A percentile compares a stretch with the other conserved stretches of the same genome.
Conservation (phyloP, 2,797 vertebrate species). For the Fratercula arctica region DNA sequence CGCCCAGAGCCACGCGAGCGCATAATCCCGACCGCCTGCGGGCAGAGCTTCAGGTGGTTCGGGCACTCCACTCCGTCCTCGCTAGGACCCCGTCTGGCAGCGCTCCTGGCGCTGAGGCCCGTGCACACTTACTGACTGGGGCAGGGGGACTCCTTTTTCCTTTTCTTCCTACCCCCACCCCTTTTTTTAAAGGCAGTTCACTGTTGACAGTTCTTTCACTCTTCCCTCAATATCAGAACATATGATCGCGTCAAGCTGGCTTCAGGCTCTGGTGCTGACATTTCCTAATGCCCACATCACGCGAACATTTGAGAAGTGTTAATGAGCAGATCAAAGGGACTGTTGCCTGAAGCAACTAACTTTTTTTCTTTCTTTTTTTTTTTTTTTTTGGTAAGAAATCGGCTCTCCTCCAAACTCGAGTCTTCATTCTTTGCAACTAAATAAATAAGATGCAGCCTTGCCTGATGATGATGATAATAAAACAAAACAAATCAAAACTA, state of each 20-base stretch:
- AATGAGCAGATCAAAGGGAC: constrained; percentile 80
- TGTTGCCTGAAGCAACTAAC: constrained; percentile 76
- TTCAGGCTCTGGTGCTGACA: constrained; percentile 76
- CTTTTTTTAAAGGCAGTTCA: constrained; percentile 38
- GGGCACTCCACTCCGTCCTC: neutral
- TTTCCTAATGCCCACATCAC: constrained; percentile 79
- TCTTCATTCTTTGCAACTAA: constrained; percentile 65
- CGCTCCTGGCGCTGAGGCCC: neutral
- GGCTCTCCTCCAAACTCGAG: constrained; percentile 71
- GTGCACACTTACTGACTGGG: neutral
- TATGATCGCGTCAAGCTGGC: constrained; percentile 77
- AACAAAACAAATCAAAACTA: constrained; percentile 60
- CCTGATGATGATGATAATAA: constrained; percentile 61
- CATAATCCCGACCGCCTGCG: neutral
- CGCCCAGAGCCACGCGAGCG: neutral
- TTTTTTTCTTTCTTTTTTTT: constrained; percentile 23
- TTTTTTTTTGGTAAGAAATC: constrained; percentile 45
- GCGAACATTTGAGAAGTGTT: constrained; percentile 76
- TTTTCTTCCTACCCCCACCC: neutral
- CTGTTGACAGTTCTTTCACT: constrained; percentile 79
- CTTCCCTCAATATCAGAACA: constrained; percentile 72
- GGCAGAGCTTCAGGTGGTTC: neutral
- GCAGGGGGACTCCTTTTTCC: neutral
- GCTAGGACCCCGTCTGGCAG: neutral
- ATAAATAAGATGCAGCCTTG: constrained; percentile 66